phyloP scores from a whole-genome alignment of 2,797 vertebrate species.

The Choloepus didactylus region DNA sequence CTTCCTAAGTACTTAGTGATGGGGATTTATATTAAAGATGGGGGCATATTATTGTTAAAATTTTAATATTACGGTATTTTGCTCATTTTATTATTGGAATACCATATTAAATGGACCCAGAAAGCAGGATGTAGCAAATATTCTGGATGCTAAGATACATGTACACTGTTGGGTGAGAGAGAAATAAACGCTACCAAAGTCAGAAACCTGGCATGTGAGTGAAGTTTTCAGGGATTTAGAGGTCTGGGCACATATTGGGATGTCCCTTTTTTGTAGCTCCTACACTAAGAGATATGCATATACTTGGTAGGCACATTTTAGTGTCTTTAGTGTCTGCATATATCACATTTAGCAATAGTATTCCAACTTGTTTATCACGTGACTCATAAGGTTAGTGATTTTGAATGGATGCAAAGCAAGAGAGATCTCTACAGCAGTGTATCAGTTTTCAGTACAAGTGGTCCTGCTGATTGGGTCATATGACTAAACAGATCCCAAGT shows the following conservation, averaged over 20 bases:
- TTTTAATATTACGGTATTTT: conserved; percentile 37
- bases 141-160: conserved; percentile 21
- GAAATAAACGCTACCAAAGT: not conserved
- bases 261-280: not conserved
- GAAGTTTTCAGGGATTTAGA: not conserved
- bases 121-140: not conserved
- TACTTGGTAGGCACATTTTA: not conserved
- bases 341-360: not conserved
- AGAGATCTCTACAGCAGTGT: not conserved
- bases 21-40: conserved; percentile 51
- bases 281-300: conserved; percentile 13
- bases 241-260: not conserved
- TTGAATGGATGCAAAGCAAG: conserved; percentile 21
- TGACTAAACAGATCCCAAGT: conserved; percentile 54
- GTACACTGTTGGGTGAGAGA: not conserved
- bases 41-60: not conserved
- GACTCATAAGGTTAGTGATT: conserved; percentile 11
- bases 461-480: not conserved
- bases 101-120: not conserved
- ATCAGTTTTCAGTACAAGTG: conserved; percentile 54
- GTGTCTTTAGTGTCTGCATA: not conserved
- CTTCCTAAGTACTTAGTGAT: conserved; percentile 34
- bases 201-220: not conserved
- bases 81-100: conserved; percentile 29
- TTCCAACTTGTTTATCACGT: conserved; percentile 36